Conservation (phyloP, 2,797 vertebrate species). For the Apogon hyalosoma region DNA sequence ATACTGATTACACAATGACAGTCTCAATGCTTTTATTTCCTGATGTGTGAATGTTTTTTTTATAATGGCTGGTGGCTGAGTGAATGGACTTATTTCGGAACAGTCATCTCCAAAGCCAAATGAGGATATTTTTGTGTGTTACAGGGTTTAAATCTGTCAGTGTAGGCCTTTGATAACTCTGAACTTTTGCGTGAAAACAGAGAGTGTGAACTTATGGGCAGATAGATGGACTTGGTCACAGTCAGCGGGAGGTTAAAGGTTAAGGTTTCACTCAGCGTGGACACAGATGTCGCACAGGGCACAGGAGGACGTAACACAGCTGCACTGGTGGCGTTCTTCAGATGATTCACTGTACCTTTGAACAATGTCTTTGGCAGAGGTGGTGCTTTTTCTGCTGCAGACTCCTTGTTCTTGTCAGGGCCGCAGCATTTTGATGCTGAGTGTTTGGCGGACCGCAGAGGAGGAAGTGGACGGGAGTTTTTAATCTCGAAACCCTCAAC, state of each 20-base stretch:
- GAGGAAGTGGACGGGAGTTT: slow-evolving; percentile 51
- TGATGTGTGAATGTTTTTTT: too few relatives aligned
- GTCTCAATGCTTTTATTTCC: too few relatives aligned
- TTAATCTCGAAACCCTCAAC: slow-evolving; percentile 86
- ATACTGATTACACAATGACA: too few relatives aligned
- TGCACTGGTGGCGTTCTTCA: slow-evolving; percentile 11
- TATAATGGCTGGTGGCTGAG: neutral
- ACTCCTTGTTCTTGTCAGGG: slow-evolving; percentile 44
- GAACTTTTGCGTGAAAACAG: slow-evolving; percentile 32
- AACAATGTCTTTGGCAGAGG: slow-evolving; percentile 26
- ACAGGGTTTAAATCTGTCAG: neutral
- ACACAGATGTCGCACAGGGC: slow-evolving; percentile 3
- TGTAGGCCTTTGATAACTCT: slow-evolving; percentile 10
- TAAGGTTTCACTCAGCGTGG: slow-evolving; percentile 1
- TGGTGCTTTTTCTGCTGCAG: slow-evolving; percentile 37
- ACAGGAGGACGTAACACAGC: neutral
- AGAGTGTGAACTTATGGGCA: slow-evolving; percentile 33
- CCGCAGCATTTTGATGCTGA: slow-evolving; percentile 21
- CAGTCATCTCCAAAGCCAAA: slow-evolving; percentile 20
- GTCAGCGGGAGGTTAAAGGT: slow-evolving; percentile 40
- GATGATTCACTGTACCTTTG: slow-evolving; percentile 15
- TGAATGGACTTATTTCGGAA: slow-evolving; percentile 31
- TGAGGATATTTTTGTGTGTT: slow-evolving; percentile 1
- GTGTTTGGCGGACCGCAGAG: slow-evolving; percentile 20
- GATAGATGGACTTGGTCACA: slow-evolving; percentile 18